These are phyloP conservation scores for Stenopsyche tienmushanensis DNA, from an alignment of 1,140 invertebrate species.

Conservation along the genomic window DNA sequence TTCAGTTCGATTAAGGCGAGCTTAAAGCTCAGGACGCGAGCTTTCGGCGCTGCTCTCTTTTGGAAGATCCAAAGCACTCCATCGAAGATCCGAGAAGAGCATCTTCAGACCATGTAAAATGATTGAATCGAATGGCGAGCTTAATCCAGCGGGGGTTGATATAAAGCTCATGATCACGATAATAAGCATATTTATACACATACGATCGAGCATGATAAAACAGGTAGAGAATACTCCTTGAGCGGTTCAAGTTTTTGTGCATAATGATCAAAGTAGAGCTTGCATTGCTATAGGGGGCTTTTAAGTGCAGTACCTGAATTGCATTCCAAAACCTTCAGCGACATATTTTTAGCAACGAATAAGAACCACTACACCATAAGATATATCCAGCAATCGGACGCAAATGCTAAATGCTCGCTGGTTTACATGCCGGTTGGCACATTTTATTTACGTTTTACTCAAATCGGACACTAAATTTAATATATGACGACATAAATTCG, in stretches of 20 bases:
- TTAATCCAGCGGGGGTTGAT: not conserved
- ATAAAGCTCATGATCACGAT: not conserved
- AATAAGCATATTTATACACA: too few relatives aligned
- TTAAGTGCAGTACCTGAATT: conserved; percentile 10
- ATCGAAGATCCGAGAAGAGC: too few relatives aligned
- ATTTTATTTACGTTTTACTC: not conserved
- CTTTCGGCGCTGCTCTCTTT: too few relatives aligned
- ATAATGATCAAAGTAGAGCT: conserved; percentile 19
- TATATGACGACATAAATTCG: not conserved
- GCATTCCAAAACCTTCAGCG: not conserved
- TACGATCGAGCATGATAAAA: too few relatives aligned
- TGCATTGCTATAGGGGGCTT: conserved; percentile 5
- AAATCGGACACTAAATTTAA: not conserved
- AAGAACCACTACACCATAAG: too few relatives aligned
- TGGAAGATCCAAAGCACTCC: too few relatives aligned
- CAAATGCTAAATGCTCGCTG: too few relatives aligned
- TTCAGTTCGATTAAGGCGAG: not conserved
- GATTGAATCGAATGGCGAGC: not conserved
- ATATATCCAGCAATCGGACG: too few relatives aligned
- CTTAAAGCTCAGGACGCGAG: too few relatives aligned
- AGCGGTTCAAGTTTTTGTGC: conserved; percentile 20
- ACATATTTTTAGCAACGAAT: not conserved
- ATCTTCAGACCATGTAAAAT: too few relatives aligned
- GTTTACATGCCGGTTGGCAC: too few relatives aligned
- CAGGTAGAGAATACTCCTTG: too few relatives aligned